phyloP scores from a whole-genome alignment of 2,888 invertebrate genomes.

The Fragum whitleyi region DNA sequence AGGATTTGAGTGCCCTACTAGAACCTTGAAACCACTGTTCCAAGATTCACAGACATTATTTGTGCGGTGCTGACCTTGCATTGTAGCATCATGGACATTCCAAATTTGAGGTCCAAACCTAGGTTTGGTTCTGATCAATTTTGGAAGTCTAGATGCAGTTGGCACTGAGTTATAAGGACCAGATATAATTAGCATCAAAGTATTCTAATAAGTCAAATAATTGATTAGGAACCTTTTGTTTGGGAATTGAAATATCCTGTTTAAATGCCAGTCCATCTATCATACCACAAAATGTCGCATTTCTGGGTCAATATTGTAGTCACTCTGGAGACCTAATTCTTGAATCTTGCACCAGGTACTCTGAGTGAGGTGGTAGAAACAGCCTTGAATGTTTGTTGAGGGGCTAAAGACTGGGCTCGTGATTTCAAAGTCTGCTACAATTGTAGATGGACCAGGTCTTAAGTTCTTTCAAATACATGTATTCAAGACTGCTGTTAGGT shows the following conservation, averaged over 20 bases:
- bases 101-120: background rate
- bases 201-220: background rate
- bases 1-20: background rate
- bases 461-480: conserved; percentile 5
- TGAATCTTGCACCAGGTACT: background rate
- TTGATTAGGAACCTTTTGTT: background rate
- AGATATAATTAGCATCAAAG: background rate
- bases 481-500: conserved; percentile 28
- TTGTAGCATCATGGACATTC: background rate
- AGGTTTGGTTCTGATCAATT: background rate
- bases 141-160: background rate
- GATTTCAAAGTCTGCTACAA: conserved; percentile 33
- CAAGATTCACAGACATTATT: background rate
- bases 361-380: too few species aligned
- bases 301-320: background rate
- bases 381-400: too few species aligned
- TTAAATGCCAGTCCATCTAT: background rate
- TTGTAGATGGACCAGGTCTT: too few species aligned
- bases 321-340: background rate
- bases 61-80: background rate
- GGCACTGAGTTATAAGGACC: background rate
- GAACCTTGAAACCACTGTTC: background rate
- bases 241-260: background rate
- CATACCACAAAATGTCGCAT: background rate
- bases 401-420: conserved; percentile 31